Evolutionary conservation across 2,888 invertebrate species (phyloP), one percentile per base, ranked within the genome.

Genomic region (Drosophila merina): DNA sequence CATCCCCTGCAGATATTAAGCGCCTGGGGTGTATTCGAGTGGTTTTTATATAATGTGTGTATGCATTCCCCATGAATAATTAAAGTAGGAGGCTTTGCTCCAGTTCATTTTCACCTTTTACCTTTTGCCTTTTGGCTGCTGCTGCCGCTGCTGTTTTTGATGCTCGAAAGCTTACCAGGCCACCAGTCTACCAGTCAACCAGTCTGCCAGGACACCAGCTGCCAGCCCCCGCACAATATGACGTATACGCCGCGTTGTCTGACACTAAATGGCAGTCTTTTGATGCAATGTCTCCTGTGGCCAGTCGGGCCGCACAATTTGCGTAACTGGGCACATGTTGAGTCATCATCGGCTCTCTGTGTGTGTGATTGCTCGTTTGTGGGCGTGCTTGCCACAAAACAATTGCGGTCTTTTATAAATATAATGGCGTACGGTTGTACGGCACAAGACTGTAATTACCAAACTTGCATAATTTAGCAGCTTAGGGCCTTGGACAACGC

Each of bases 291-390:
- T 84, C 82, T 84, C 86, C 70, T 55, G 82, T 74, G 81, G 68
- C 71, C 81, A 70, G 77, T 69, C 59, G 57, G 57, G 58, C 51
- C 60, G 66, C 75, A 59, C 84, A 76, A 80, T 86, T 82, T 83
- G 87, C 80, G 74, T 75, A 82, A 86, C 81, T 74, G 62, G 69
- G 77, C 74, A 86, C 75, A 83, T 77, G 86, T 80, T 80, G 82
- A 77, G 86, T 83, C 84, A 82, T 74, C 56, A 58, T 47, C 12
- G 36, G 12, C 2, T 52, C 20, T 44, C 31, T 49, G 26, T 14
- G 14, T 14, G 14, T 42, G 6, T 42, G 7, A 47, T 48, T 49
- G 45, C 30, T 40, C 31, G 54, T 33, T 31, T 40, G 58, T 55
- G 42, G 57, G 26, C 54, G 58, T 73, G 50, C 59, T 51, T 54